A percentile compares a stretch with the other conserved stretches of the same genome.
Conservation (phyloP, 2,888 invertebrate species). For the Mantis religiosa region DNA sequence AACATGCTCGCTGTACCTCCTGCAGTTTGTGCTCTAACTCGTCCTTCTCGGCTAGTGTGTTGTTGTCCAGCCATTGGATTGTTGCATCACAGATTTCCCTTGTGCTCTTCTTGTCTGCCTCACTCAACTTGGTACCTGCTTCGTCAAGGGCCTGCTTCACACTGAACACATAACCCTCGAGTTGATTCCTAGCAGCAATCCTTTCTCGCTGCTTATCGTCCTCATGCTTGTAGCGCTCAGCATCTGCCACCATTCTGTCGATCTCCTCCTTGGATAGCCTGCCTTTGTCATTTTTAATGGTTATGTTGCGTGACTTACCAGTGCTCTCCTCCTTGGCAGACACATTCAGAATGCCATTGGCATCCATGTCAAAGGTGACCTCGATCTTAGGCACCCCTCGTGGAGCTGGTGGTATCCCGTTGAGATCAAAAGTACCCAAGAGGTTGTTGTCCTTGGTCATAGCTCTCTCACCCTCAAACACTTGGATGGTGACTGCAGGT, state of each 20-base stretch:
- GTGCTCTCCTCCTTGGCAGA: slow-evolving; percentile 74
- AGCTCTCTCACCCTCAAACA: slow-evolving; percentile 42
- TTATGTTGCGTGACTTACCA: slow-evolving; percentile 70
- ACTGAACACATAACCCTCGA: slow-evolving; percentile 43
- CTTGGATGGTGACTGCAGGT: slow-evolving; percentile 58
- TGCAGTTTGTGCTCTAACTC: slow-evolving; percentile 45
- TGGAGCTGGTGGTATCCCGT: slow-evolving; percentile 40
- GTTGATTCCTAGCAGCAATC: slow-evolving; percentile 46
- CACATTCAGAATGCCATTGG: slow-evolving; percentile 48
- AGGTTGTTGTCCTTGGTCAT: slow-evolving; percentile 49
- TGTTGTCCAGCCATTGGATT: slow-evolving; percentile 48
- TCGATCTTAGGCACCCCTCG: slow-evolving; percentile 39
- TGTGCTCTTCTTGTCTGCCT: slow-evolving; percentile 42
- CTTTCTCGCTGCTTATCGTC: slow-evolving; percentile 43
- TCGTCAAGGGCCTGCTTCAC: slow-evolving; percentile 43
- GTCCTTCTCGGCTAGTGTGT: slow-evolving; percentile 47
- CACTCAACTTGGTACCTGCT: slow-evolving; percentile 40
- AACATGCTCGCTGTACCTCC: slow-evolving; percentile 44
- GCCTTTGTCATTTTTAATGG: slow-evolving; percentile 83
- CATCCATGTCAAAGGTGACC: slow-evolving; percentile 44
- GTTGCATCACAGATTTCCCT: slow-evolving; percentile 40
- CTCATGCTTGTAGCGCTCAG: slow-evolving; percentile 66
- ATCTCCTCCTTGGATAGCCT: slow-evolving; percentile 79
- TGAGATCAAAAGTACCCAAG: slow-evolving; percentile 35
- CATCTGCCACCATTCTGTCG: slow-evolving; percentile 77